A percentile compares a stretch with the other conserved stretches of the same genome.
Conservation (phyloP, 2,113 vertebrate genomes). For the Muscicapa adusta region DNA sequence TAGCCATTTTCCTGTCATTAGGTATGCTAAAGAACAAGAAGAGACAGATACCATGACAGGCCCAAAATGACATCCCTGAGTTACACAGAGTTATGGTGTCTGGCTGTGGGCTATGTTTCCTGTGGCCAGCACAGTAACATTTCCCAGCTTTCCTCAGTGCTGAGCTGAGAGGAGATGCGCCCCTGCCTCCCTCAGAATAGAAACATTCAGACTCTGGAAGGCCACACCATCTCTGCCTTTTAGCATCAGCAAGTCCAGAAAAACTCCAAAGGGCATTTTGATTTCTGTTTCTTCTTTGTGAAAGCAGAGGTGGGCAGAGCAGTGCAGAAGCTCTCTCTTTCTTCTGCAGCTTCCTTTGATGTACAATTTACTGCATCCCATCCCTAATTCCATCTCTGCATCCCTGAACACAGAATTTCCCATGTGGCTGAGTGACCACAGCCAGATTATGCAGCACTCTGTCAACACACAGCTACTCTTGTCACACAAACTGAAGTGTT, state of each 20-base stretch:
- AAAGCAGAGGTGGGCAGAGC: background rate
- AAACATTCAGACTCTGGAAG: background rate
- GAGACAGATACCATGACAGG: background rate
- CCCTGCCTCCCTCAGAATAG: background rate
- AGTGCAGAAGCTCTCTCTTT: background rate
- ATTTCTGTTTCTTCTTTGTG: background rate
- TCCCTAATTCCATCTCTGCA: background rate
- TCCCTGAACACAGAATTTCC: background rate
- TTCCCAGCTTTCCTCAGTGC: background rate
- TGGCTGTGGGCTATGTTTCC: background rate
- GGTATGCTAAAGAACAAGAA: background rate
- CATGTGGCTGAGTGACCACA: background rate
- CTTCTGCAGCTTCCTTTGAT: background rate
- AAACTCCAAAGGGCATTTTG: background rate
- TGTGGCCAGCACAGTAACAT: background rate
- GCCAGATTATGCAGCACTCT: background rate
- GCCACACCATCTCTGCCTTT: background rate
- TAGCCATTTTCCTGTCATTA: background rate
- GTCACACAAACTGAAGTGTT: rapidly evolving
- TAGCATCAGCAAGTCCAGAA: background rate
- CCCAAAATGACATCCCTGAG: background rate
- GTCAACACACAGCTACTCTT: background rate
- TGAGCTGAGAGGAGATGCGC: background rate
- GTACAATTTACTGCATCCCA: background rate
- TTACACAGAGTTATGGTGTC: background rate